These are phyloP conservation scores for Lobophora halterata DNA, from an alignment of 2,888 invertebrate genomes.

Conservation along the genomic window DNA sequence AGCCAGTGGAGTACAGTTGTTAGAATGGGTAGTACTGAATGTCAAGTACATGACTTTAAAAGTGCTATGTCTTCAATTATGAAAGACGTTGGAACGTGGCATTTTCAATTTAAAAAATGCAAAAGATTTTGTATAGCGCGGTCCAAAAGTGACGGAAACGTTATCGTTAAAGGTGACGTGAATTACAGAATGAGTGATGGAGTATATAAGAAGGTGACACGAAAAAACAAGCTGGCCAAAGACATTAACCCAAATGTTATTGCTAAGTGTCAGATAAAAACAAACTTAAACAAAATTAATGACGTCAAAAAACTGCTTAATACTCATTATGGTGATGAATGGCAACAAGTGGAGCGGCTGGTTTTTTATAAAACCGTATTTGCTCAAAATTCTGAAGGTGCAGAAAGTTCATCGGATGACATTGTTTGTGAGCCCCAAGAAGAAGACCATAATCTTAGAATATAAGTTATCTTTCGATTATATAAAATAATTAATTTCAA, in stretches of 20 bases:
- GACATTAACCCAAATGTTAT: conserved; percentile 5
- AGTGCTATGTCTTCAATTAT: conserved; percentile 11
- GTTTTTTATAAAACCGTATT: conserved; percentile 16
- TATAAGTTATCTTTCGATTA: conserved; percentile 12
- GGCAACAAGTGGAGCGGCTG: conserved; percentile 13
- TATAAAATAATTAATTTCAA: conserved; percentile 9
- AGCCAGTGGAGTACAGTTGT: conserved; percentile 14
- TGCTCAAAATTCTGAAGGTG: conserved; percentile 10
- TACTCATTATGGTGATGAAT: conserved; percentile 15
- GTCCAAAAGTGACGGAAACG: conserved; percentile 8
- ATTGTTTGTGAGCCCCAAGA: conserved; percentile 19
- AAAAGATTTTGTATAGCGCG: conserved; percentile 7
- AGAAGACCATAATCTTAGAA: conserved; percentile 19
- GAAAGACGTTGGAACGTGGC: conserved; percentile 9
- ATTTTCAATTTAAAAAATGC: conserved; percentile 11
- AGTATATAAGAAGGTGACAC: background rate
- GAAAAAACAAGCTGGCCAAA: conserved; percentile 4
- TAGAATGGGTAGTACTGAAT: conserved; percentile 11
- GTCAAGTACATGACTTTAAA: conserved; percentile 14
- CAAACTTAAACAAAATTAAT: conserved; percentile 10
- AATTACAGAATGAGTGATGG: conserved; percentile 5
- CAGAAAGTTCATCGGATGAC: conserved; percentile 11
- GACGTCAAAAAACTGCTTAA: conserved; percentile 13
- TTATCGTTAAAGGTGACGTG: conserved; percentile 10
- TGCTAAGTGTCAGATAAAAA: conserved; percentile 15